Evolutionary conservation across 2,888 invertebrate genomes (phyloP).

Genomic region (Euclidia mi): DNA sequence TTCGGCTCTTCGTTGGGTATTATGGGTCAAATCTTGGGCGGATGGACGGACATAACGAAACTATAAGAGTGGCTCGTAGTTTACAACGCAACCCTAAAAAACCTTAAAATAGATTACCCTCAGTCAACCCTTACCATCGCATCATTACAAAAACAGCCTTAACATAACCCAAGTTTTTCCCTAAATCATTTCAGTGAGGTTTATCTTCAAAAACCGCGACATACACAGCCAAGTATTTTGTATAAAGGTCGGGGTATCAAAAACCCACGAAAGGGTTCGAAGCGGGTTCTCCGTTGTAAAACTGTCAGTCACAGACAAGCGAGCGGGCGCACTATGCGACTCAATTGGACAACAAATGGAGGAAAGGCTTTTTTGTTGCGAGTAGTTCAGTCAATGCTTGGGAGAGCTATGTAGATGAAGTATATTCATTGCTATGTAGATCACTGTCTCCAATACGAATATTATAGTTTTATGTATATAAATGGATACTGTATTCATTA

Average conservation of each 20-base stretch:
- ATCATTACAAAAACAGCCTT: not conserved
- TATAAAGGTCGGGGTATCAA: conserved; percentile 23
- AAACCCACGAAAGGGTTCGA: conserved; percentile 22
- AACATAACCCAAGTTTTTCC: conserved; percentile 6
- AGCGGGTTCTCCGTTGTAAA: conserved; percentile 12
- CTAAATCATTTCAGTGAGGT: conserved; percentile 10
- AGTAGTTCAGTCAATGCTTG: too few relatives aligned
- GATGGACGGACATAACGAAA: too few relatives aligned
- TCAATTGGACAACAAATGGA: conserved; percentile 24
- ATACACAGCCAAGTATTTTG: conserved; percentile 25
- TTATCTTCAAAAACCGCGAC: conserved; percentile 7
- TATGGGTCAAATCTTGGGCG: too few relatives aligned
- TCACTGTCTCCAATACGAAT: too few relatives aligned
- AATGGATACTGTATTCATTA: too few relatives aligned
- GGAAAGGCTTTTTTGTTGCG: conserved; percentile 9
- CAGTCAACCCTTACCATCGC: too few relatives aligned
- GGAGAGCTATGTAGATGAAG: too few relatives aligned
- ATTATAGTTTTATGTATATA: too few relatives aligned
- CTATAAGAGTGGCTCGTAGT: too few relatives aligned
- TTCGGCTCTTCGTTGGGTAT: too few relatives aligned
- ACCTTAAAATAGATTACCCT: not conserved
- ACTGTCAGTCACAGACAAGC: conserved; percentile 36
- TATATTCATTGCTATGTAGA: too few relatives aligned
- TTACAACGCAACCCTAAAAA: too few relatives aligned
- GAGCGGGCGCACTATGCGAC: conserved; percentile 22